Base-by-base conservation (phyloP, 2,797 vertebrate genomes). In the Scarus forsteni region DNA sequence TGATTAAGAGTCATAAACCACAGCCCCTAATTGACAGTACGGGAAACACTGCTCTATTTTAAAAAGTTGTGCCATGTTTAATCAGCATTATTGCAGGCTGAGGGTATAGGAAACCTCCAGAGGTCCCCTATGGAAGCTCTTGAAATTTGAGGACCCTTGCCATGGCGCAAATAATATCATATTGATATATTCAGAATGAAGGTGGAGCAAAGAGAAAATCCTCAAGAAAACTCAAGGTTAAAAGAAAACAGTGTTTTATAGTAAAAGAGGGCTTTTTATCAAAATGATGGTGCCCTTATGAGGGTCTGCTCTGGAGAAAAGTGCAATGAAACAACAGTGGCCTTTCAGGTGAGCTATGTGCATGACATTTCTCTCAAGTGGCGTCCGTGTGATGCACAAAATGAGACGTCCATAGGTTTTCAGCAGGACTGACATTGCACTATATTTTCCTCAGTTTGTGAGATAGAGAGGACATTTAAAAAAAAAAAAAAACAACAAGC, bases 301-400 rank as follows among this genome's bases (percentile, higher is more conserved):
- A 64, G 42, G 50, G 10, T 76, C 36, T 66, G 70, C 84, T 76
- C 59, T 16, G 70, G 60, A 72, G 2, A 42, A 63, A 73, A 70
- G 63, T 14, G 58, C 49, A 6, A 40, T 58, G 48, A 75, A 85
- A 79, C 67, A 72, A 58, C 34, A 7, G 12, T 85, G 85, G 80
- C 82, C 88, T 91, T 91, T 91, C 75, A 13, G 67, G 71, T 88
- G 84, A 89, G 81, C 63, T 83, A 85, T 78, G 87, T 61, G 51
- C 36, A 45, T 89, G 89, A 79, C 85, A 92, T 90, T 90, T 88
- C 61, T 74, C 71, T 56, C 44, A 14, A 58, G 70, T 74, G 62
- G 70, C 66, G 51, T 73, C 73, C 68, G 52, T 38, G 63, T 36
- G 38, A 42, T n/a, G 18, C 59, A 66, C 55, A 53, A 59, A 77